Base-by-base conservation (phyloP, 1,140 invertebrate genomes). In the Conopomorpha cramerella region DNA sequence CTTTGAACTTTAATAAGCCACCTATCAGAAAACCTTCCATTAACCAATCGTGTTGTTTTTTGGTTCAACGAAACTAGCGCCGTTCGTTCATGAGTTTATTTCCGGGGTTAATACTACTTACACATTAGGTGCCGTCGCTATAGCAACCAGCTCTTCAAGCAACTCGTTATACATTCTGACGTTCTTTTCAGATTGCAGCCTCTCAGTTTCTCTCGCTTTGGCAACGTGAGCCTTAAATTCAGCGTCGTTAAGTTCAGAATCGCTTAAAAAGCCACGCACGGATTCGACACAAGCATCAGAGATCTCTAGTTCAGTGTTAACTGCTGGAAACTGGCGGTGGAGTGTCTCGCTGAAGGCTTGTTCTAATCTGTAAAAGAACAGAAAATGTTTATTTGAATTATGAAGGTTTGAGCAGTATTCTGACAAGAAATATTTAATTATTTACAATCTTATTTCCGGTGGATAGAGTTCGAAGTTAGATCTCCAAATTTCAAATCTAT, bases 101-200 rank as follows among this genome's bases (percentile, higher is more conserved):
- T n/a, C n/a, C n/a, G n/a, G n/a, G n/a, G n/a, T n/a, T n/a, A n/a
- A n/a, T n/a, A 23, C 7, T 45, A 84, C 86, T 88, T 71, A 90
- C 83, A 91, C 60, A 59, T 86, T 87, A 43, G 84, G 83, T 45
- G 82, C 77, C 13, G 86, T 62, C 10, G 89, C 83, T 10, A 84
- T 66, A 43, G 82, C 55, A 1, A 90, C 72, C 8, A 95, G 51
- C 13, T 83, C 76, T 12, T 84, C 52, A 0, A 92, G 48, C 2
- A 92, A 56, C 6, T 78, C 66, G 16, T 79, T 68, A 50, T 92
- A 94, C 4, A 76, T 41, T 8, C 63, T 53, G 34, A 79, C 62
- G 59, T 83, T 84, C 16, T 51, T 49, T 17, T 80, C 49, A 13
- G 77, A 83, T 8, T 57, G 45, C 16, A 56, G 31, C 1, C 45